Conservation (phyloP, 2,797 vertebrate species). For the Pteropus rufus region DNA sequence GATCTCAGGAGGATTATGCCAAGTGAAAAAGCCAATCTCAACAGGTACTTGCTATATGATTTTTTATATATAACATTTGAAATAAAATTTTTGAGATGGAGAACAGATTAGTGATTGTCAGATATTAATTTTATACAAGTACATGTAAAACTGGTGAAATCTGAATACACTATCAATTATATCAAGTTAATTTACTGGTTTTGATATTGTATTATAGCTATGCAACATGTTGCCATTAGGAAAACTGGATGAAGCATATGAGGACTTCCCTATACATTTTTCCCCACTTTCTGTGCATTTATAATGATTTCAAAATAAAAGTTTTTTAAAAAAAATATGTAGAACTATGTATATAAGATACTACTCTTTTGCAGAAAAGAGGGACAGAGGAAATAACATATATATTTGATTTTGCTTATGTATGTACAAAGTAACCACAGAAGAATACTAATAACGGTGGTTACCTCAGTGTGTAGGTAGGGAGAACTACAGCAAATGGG, state of each 20-base stretch:
- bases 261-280: background rate
- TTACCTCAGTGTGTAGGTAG: background rate
- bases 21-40: background rate
- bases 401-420: background rate
- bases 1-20: background rate
- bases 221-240: background rate
- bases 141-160: background rate
- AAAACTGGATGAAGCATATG: background rate
- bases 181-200: background rate
- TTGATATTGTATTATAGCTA: background rate
- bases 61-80: background rate
- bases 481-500: background rate
- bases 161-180: background rate
- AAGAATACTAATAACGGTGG: background rate
- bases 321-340: background rate
- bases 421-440: background rate
- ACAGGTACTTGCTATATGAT: background rate
- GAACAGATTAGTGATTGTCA: background rate
- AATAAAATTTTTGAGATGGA: background rate
- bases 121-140: background rate
- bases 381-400: background rate
- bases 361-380: background rate
- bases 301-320: slow-evolving; percentile 17
- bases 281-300: background rate
- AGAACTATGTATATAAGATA: background rate